These are phyloP conservation scores for Mormyrus iriodes DNA, from an alignment of 2,113 vertebrate genomes.

Conservation along the genomic window DNA sequence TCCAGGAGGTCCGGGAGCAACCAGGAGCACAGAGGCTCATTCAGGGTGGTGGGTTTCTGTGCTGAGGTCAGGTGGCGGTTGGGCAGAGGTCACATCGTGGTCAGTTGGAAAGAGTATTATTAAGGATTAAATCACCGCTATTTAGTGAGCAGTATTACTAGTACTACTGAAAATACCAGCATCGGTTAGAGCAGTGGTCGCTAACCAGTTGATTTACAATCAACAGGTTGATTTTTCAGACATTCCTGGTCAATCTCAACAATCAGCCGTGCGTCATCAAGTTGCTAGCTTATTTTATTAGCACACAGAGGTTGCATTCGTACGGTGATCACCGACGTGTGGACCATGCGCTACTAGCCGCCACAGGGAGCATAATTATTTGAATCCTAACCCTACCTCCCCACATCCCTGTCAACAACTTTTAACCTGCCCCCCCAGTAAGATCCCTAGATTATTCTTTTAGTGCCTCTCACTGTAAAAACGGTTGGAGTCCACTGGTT, in stretches of 20 bases:
- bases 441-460: not conserved
- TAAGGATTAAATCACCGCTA: not conserved
- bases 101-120: not conserved
- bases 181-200: not conserved
- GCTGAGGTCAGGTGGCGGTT: not conserved
- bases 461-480: not conserved
- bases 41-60: constrained; percentile 41
- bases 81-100: not conserved
- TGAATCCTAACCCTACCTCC: not conserved
- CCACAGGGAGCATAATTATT: not conserved
- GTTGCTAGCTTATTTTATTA: not conserved
- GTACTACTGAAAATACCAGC: not conserved
- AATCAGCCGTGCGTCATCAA: not conserved
- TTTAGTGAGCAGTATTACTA: not conserved
- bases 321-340: not conserved
- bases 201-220: not conserved
- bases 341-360: not conserved
- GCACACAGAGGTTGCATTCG: not conserved
- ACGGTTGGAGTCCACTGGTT: not conserved
- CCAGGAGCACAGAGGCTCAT: constrained; percentile 47
- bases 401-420: not conserved
- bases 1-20: constrained; percentile 56
- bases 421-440: not conserved
- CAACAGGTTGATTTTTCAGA: not conserved
- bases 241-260: not conserved